Evolutionary conservation across 2,888 invertebrate species (phyloP), one percentile per base, ranked within the genome.

Genomic region (Ischnura elegans): DNA sequence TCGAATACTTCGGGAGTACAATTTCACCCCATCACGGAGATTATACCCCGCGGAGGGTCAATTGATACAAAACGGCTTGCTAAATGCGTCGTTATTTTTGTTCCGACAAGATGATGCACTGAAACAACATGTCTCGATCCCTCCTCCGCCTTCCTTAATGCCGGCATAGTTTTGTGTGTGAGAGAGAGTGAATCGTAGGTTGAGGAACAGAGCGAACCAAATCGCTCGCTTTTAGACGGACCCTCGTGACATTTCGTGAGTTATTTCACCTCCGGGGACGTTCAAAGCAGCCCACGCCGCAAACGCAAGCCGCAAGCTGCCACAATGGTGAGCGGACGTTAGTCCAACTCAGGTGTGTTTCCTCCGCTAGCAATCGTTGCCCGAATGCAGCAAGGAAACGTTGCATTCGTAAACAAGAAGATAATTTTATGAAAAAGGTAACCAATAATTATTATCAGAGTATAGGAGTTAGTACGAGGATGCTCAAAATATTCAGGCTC

Each of bases 21-120:
- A 76, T 76, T 76, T 76, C 76, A n/a, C 76, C 76, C 76, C 16
- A 76, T 76, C 76, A 76, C 76, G 29, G 36, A 76, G 36, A 76
- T 76, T 76, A 76, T 36, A 36, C 76, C 76, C n/a, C 36, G 36
- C 10, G 36, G 76, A 1, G 16, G 76, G 29, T 21, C 76, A 36
- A 76, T 76, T 76, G 76, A 76, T 76, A 76, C 76, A 36, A 76
- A 36, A 36, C 29, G 36, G 13, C 76, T 76, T 76, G 29, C 36
- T 76, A 76, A 76, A 76, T 76, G 76, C 76, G 36, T 76, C 76
- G 76, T 76, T 76, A 76, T 76, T 76, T 76, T 76, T n/a, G 76
- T 36, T 36, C 36, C 76, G 76, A 76, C 76, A 76, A 29, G 76
- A 76, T 76, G 76, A 76, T 76, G 29, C 76, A 76, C 36, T 36